Base-by-base conservation (phyloP, 2,113 vertebrate species). In the Galemys pyrenaicus region DNA sequence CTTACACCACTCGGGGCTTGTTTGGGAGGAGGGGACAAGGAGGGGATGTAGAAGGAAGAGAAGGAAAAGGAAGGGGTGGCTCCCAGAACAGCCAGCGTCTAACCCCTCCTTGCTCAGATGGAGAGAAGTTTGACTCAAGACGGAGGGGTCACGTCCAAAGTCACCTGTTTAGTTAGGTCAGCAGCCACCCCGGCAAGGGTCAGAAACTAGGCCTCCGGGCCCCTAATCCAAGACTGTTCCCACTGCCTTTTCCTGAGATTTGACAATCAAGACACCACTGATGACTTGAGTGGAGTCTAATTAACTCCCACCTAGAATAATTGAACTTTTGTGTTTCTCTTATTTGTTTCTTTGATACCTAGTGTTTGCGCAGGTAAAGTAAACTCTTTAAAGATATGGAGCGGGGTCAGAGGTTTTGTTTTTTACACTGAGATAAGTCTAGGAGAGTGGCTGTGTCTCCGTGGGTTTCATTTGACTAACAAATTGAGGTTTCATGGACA, bases 341-440 rank as follows among this genome's bases (percentile, higher is more conserved):
- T 92, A 49, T 96, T 95, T 97, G 94, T 85, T 94, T 97, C 94
- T 94, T 78, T 94, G 96, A 95, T 95, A 95, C 77, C 91, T 37
- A 0, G 8, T 97, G 94, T 97, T 97, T 97, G 93, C 70, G 51
- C 84, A 87, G 54, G 84, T 68, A 97, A 88, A 95, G 95, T 73
- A 92, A 95, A 96, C 92, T 58, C 92, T 86, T 89, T 41, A 67
- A 56, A 93, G 94, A 94, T 89, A 91, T 0, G 46, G 74, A 73
- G 39, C 0, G 1, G 41, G 74, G 87, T 85, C 44, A 87, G 94
- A 94, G 93, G 94, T 37, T 93, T 91, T 35, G 62, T 32, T 81
- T 89, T 95, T 30, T 95, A 60, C 46, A 73, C 39, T 49, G 65
- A 6, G 94, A 49, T 83, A 95, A 87, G 93, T 22, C 1, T 1